Conservation (phyloP, 1,140 invertebrate species). For the Achroia grisella region DNA sequence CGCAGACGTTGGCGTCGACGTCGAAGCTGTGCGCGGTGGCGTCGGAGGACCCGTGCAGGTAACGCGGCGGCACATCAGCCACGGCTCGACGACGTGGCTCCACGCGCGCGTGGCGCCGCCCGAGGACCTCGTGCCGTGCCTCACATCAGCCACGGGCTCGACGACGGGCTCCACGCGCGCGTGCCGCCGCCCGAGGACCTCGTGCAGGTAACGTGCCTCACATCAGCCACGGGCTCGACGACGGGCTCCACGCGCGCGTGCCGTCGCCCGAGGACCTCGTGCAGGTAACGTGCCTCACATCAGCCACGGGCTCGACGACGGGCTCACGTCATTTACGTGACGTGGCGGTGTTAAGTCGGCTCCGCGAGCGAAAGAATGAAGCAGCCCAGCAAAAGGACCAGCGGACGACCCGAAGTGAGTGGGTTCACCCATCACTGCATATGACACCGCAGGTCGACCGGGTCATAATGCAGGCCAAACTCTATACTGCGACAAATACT, state of each 20-base stretch:
- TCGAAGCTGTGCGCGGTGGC: conserved; percentile 76
- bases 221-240: conserved; percentile 29
- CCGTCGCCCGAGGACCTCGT: conserved; percentile 46
- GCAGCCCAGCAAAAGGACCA: no score
- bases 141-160: conserved; percentile 36
- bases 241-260: conserved; percentile 21
- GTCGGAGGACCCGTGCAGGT: conserved; percentile 29
- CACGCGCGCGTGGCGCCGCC: conserved; percentile 45
- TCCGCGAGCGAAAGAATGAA: no score
- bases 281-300: conserved; percentile 29
- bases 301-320: conserved; percentile 30
- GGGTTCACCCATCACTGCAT: no score
- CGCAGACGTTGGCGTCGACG: conserved; percentile 81
- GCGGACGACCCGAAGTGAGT: no score
- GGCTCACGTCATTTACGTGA: no score
- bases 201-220: conserved; percentile 35
- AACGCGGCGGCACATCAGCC: conserved; percentile 18
- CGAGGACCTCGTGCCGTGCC: conserved; percentile 27
- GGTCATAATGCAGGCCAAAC: no score
- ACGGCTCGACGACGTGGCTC: conserved; percentile 42
- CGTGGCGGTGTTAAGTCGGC: no score
- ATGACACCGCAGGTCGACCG: no score
- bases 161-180: conserved; percentile 14
- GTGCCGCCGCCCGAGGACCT: conserved; percentile 47
- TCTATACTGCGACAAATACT: no score